Conservation (phyloP, 2,797 vertebrate genomes). For the Acanthornis magna region DNA sequence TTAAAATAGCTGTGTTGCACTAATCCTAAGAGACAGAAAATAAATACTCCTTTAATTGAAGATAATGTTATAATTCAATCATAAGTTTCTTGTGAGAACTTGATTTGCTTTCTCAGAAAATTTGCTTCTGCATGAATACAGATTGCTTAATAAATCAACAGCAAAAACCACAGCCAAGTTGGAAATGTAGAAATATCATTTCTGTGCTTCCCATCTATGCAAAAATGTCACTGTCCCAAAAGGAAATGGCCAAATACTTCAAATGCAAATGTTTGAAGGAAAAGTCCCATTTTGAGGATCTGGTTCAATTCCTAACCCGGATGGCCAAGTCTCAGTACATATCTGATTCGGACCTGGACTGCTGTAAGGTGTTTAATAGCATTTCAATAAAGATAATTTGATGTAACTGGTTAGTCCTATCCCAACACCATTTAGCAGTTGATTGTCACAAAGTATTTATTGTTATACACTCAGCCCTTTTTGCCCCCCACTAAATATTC, state of each 20-base stretch:
- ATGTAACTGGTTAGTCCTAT: constrained; percentile 15
- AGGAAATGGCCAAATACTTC: neutral
- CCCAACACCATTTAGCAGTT: neutral
- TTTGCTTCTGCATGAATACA: neutral
- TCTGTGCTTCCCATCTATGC: neutral
- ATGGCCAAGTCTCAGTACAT: neutral
- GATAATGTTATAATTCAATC: constrained; percentile 68
- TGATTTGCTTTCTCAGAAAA: constrained; percentile 61
- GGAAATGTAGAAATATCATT: neutral
- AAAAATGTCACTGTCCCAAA: neutral
- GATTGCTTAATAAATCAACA: constrained; percentile 17
- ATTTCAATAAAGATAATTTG: constrained; percentile 45
- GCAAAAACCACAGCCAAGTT: neutral
- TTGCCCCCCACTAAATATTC: neutral
- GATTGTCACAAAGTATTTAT: neutral
- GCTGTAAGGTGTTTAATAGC: constrained; percentile 37
- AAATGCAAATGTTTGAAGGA: neutral
- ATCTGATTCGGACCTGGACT: neutral
- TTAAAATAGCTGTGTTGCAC: constrained; percentile 47
- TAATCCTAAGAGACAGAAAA: constrained; percentile 58
- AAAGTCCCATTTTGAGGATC: neutral
- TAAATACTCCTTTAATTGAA: constrained; percentile 65
- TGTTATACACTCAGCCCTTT: neutral
- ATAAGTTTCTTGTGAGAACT: constrained; percentile 66
- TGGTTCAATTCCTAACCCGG: neutral